phyloP scores from a whole-genome alignment of 2,113 vertebrate species.

The Chinchilla lanigera region DNA sequence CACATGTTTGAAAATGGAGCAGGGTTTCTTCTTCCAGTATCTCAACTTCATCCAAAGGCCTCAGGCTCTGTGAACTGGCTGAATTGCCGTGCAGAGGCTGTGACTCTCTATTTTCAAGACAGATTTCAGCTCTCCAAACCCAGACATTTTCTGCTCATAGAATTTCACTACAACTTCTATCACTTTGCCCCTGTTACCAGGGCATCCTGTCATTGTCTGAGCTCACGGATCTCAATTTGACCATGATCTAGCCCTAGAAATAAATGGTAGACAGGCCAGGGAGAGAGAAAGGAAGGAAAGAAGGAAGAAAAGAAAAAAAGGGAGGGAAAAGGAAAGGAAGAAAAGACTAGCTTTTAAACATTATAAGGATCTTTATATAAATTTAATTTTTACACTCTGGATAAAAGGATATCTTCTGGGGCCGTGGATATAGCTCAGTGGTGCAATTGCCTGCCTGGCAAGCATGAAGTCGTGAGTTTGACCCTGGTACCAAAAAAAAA shows the following conservation, averaged over 20 bases:
- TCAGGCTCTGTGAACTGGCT: not conserved
- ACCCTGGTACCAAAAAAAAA: too few species aligned
- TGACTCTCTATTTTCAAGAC: not conserved
- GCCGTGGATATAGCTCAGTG: too few species aligned
- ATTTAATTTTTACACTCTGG: not conserved
- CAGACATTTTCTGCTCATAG: not conserved
- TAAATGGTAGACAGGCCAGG: not conserved
- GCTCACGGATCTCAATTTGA: not conserved
- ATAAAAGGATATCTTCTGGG: not conserved
- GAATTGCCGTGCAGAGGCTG: not conserved
- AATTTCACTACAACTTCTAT: not conserved
- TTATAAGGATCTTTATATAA: not conserved
- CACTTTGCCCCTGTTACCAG: not conserved
- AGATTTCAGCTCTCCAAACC: not conserved
- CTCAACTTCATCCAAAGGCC: not conserved
- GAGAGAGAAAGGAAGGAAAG: accelerated
- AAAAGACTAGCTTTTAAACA: not conserved
- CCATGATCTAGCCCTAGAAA: not conserved
- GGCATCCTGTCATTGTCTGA: not conserved
- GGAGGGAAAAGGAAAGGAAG: too few species aligned
- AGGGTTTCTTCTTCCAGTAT: not conserved
- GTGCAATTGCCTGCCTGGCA: too few species aligned
- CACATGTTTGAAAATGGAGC: not conserved
- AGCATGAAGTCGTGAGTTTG: too few species aligned
- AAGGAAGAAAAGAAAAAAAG: not conserved